These are phyloP conservation scores for Poecile montanus DNA, from an alignment of 2,797 vertebrate genomes.

Conservation along the genomic window DNA sequence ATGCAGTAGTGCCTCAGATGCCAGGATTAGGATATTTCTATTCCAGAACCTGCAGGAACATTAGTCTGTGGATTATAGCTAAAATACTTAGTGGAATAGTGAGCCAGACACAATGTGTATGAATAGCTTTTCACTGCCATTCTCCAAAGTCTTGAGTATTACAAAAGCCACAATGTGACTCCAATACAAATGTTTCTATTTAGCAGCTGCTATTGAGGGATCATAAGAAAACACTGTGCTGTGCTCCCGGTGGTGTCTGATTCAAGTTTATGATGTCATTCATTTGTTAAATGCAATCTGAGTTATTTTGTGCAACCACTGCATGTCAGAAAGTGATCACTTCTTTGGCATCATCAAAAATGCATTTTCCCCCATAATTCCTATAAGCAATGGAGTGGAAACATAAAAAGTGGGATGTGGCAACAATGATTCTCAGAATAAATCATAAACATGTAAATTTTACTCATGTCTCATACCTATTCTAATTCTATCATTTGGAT, in stretches of 20 bases:
- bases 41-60: constrained; percentile 12
- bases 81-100: not conserved
- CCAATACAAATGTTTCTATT: constrained; percentile 25
- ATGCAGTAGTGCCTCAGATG: not conserved
- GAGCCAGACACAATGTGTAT: not conserved
- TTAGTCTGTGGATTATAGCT: not conserved
- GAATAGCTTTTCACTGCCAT: constrained; percentile 10
- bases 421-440: not conserved
- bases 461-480: not conserved
- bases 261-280: constrained; percentile 21
- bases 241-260: not conserved
- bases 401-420: not conserved
- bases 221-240: not conserved
- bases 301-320: not conserved
- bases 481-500: not conserved
- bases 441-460: not conserved
- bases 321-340: not conserved
- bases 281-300: not conserved
- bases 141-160: not conserved
- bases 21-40: not conserved
- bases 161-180: not conserved
- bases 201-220: not conserved
- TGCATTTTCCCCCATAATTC: not conserved
- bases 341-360: not conserved
- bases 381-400: not conserved